These are phyloP conservation scores for Chaetogeoica ovagalla DNA, from an alignment of 2,888 invertebrate genomes.

Conservation along the genomic window DNA sequence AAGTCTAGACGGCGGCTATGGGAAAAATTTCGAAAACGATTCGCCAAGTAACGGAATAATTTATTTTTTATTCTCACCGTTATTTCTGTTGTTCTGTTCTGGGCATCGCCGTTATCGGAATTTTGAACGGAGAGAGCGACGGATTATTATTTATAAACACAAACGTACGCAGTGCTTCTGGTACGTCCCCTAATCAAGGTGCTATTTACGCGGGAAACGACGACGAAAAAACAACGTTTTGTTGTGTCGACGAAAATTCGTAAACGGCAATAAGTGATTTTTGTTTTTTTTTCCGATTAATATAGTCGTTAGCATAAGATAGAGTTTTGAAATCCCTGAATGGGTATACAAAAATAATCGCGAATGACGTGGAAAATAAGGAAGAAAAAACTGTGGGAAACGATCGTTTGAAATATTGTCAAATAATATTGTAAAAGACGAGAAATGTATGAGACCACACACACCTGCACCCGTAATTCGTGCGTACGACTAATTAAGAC, in stretches of 20 bases:
- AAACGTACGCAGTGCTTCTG: neutral
- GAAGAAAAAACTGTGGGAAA: neutral
- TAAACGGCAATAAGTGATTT: neutral
- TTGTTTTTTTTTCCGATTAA: neutral
- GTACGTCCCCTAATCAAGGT: neutral
- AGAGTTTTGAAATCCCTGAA: neutral
- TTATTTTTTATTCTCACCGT: neutral
- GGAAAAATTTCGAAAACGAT: slow-evolving; percentile 7
- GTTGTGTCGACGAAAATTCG: neutral
- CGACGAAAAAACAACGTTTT: neutral
- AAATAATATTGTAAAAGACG: neutral
- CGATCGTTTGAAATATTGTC: neutral
- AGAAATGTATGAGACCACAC: no score
- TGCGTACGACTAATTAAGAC: no score
- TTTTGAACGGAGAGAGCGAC: neutral
- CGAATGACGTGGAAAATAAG: neutral
- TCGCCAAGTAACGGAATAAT: neutral
- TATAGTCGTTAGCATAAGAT: neutral
- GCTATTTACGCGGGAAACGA: neutral
- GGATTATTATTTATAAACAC: neutral
- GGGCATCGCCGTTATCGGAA: neutral
- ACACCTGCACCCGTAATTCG: no score
- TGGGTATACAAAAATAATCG: slow-evolving; percentile 4
- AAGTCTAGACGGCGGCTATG: neutral
- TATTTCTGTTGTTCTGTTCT: slow-evolving; percentile 10